These are phyloP conservation scores for Temnothorax rugatulus DNA, from an alignment of 2,888 invertebrate species.

Conservation along the genomic window DNA sequence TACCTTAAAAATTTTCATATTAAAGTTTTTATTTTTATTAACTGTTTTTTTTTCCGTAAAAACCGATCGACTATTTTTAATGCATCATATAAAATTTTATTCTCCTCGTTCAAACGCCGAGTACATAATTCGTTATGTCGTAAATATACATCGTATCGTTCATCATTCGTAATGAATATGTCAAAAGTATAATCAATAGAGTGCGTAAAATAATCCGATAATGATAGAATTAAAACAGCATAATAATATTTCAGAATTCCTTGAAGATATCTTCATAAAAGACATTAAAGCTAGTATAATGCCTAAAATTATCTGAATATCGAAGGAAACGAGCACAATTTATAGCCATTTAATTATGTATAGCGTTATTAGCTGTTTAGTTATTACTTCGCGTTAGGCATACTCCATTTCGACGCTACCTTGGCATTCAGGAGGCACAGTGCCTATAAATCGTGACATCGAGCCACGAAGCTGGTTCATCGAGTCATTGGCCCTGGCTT, in stretches of 20 bases:
- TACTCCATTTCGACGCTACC: not conserved
- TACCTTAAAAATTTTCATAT: constrained; percentile 36
- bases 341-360: constrained; percentile 15
- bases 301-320: not conserved
- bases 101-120: not conserved
- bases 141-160: not conserved
- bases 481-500: constrained; percentile 79
- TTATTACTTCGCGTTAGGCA: constrained; percentile 2
- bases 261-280: not conserved
- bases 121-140: not conserved
- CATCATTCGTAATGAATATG: not conserved
- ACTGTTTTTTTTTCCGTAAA: constrained; percentile 59
- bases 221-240: constrained; percentile 15
- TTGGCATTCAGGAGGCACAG: constrained; percentile 20
- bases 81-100: not conserved
- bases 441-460: constrained; percentile 59
- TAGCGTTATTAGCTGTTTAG: constrained; percentile 32
- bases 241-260: not conserved
- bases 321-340: not conserved
- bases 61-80: not conserved
- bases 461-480: constrained; percentile 62
- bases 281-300: not conserved
- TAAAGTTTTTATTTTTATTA: constrained; percentile 55
- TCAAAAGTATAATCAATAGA: not conserved
- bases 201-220: not conserved